Evolutionary conservation across 2,888 invertebrate genomes (phyloP), one percentile per base, ranked within the genome.

Genomic region (Scaptomyza flava): DNA sequence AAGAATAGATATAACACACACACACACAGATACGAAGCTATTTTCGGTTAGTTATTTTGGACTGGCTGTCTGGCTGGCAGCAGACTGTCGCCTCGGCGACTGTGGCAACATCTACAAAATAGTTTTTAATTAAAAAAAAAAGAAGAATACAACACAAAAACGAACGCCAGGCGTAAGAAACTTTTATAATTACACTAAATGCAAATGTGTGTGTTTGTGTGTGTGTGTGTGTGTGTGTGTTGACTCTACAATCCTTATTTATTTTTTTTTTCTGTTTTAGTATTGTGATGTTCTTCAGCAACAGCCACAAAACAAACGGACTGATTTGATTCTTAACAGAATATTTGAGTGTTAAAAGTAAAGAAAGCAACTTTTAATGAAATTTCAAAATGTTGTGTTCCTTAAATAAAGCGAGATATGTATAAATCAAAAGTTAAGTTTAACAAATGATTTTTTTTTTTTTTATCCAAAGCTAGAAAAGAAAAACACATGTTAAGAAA

Each of bases 101-200:
- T 68, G 63, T 66, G 60, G 72, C 74, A 78, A 81, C 79, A 81
- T 68, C 73, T 67, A 73, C 78, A 78, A 79, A 87, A 87, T 86
- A 87, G 85, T 84, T 87, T 87, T 86, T 87, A 87, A 89, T 89
- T 89, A 87, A 87, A 82, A 80, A 85, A 38, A 31, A 31, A 8
- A 31, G 8, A 31, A 9, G 79, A 74, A 76, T 76, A 68, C 70
- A 33, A 67, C 71, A 62, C 65, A 63, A 79, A 77, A 75, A 80
- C 57, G 60, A 69, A 64, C 66, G 66, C 38, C 53, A 53, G 38
- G 46, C 58, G 14, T 66, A 56, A 27, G 50, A 81, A 87, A 87
- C 79, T 87, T 87, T 87, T 87, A 84, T 84, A 88, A 87, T 87
- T 88, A 88, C 88, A 84, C 75, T 82, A 81, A 87, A 88, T 82